phyloP scores from a whole-genome alignment of 2,888 invertebrate genomes.

The Chrysomela aeneicollis region DNA sequence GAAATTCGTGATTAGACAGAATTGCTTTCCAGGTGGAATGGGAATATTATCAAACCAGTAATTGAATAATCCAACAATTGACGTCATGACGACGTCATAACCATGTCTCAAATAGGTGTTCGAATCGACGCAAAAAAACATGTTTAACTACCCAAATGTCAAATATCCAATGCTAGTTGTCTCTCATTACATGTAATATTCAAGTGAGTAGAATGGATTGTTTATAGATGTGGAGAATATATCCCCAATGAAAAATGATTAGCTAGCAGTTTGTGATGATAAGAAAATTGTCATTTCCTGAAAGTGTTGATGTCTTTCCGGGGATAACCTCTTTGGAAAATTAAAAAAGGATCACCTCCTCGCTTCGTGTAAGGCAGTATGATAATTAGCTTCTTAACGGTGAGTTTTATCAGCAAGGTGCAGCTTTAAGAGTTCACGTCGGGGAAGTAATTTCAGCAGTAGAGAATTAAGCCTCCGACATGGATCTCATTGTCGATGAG shows the following conservation, averaged over 20 bases:
- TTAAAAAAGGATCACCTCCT: slow-evolving; percentile 13
- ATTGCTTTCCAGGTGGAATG: too few relatives aligned
- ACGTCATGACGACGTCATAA: too few relatives aligned
- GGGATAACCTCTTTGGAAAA: background rate
- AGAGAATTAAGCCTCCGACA: slow-evolving; percentile 27
- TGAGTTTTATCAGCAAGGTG: slow-evolving; percentile 40
- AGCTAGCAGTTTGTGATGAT: slow-evolving; percentile 1
- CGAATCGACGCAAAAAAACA: too few relatives aligned
- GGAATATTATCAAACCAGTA: too few relatives aligned
- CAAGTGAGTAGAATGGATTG: background rate
- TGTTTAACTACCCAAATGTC: too few relatives aligned
- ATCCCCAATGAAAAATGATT: background rate
- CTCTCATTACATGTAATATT: too few relatives aligned
- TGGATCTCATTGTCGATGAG: slow-evolving; percentile 27
- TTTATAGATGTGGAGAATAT: background rate
- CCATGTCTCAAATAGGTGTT: too few relatives aligned
- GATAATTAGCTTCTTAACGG: slow-evolving; percentile 38
- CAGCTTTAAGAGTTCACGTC: slow-evolving; percentile 39
- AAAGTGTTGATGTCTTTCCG: background rate
- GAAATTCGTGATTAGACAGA: too few relatives aligned
- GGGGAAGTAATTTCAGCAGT: slow-evolving; percentile 31
- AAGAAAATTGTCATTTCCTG: background rate
- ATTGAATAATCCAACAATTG: too few relatives aligned
- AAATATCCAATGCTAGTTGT: too few relatives aligned
- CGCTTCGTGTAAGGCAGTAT: slow-evolving; percentile 24